Percentiles rank a stretch among this genome's conserved stretches.
phyloP scores from a whole-genome alignment of 2,113 vertebrate genomes.

The Xiphophorus couchianus region DNA sequence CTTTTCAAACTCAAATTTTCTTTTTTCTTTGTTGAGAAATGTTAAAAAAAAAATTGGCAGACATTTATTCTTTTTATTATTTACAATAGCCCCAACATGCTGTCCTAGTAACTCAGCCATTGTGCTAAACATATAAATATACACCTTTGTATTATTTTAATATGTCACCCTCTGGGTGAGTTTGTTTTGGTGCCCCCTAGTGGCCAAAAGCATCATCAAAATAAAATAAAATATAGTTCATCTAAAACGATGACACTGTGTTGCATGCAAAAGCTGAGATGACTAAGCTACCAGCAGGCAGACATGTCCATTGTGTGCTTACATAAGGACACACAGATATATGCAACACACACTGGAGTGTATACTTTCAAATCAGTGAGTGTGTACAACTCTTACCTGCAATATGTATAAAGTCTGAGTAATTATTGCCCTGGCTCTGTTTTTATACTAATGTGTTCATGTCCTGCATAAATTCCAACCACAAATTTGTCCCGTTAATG shows the following conservation, averaged over 20 bases:
- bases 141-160: not conserved
- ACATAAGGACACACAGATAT: constrained; percentile 17
- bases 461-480: constrained; percentile 55
- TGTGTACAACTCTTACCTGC: constrained; percentile 39
- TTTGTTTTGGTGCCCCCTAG: not conserved
- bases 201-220: not conserved
- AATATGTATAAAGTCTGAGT: constrained; percentile 29
- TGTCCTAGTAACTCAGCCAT: not conserved
- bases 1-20: too few relatives aligned
- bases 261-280: constrained; percentile 29
- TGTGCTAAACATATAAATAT: not conserved
- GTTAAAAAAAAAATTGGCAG: too few relatives aligned
- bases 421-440: constrained; percentile 32
- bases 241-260: not conserved
- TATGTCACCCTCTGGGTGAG: not conserved
- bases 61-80: too few relatives aligned
- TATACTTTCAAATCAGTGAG: not conserved
- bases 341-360: not conserved
- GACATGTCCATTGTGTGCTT: constrained; percentile 16
- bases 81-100: too few relatives aligned
- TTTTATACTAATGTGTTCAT: constrained; percentile 43
- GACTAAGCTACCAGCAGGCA: constrained; percentile 30
- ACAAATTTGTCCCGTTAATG: constrained; percentile 62
- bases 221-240: not conserved
- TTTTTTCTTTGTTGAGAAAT: too few relatives aligned